phyloP scores from a whole-genome alignment of 2,797 vertebrate species.

The Gambusia yucatana region DNA sequence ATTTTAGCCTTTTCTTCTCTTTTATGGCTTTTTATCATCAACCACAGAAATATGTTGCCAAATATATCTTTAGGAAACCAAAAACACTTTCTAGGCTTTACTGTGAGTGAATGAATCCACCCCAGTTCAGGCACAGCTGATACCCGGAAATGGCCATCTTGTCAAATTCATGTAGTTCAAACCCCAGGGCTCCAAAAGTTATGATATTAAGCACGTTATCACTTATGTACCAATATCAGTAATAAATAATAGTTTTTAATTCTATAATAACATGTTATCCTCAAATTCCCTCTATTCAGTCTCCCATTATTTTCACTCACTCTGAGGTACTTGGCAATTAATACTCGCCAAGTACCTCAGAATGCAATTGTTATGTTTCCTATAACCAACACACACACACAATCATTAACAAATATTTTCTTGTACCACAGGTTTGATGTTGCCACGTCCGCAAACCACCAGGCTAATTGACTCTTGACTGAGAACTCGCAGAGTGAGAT shows the following conservation, averaged over 20 bases:
- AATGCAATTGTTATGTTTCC: constrained; percentile 5
- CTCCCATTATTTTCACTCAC: constrained; percentile 32
- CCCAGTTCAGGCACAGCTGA: not conserved
- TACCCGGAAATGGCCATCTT: not conserved
- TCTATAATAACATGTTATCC: constrained; percentile 21
- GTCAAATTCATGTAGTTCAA: not conserved
- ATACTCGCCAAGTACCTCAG: constrained; percentile 78
- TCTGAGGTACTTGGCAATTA: constrained; percentile 75
- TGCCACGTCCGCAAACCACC: constrained; percentile 78
- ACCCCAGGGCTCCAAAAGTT: not conserved
- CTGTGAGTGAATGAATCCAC: not conserved
- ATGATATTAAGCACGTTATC: not conserved
- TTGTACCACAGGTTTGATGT: constrained; percentile 54
- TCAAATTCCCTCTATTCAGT: constrained; percentile 22
- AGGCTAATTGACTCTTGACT: constrained; percentile 84
- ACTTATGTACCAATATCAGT: not conserved
- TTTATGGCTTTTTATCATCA: not conserved
- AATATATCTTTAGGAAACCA: not conserved
- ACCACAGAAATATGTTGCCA: not conserved
- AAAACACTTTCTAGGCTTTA: not conserved
- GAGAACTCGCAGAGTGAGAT: constrained; percentile 75
- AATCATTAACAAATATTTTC: constrained; percentile 57
- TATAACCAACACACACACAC: constrained; percentile 17
- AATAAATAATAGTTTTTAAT: not conserved
- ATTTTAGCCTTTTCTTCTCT: not conserved